A percentile compares a stretch with the other conserved stretches of the same genome.
These are phyloP conservation scores for Stegana nigrithorax DNA, from an alignment of 2,888 invertebrate species.

Conservation along the genomic window DNA sequence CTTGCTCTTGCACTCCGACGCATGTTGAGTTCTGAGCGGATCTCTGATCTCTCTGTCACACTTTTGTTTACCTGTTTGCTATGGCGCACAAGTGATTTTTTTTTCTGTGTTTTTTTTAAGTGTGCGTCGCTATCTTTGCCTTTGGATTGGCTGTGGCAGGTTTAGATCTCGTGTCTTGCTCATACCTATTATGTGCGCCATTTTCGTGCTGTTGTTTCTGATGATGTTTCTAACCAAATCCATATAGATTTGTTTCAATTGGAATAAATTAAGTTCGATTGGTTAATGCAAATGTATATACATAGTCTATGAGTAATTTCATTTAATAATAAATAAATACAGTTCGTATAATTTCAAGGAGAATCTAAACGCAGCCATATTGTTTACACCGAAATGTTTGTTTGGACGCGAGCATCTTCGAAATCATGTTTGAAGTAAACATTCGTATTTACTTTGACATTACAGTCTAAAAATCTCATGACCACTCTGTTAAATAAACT, in stretches of 20 bases:
- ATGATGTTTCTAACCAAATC: too few relatives aligned
- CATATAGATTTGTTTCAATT: too few relatives aligned
- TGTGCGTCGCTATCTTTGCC: neutral
- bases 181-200: neutral
- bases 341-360: neutral
- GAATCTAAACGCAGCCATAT: too few relatives aligned
- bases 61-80: constrained; percentile 27
- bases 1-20: constrained; percentile 5
- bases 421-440: too few relatives aligned
- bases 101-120: too few relatives aligned
- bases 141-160: neutral
- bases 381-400: too few relatives aligned
- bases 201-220: neutral
- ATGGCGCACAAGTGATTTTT: constrained; percentile 1
- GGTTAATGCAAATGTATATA: neutral
- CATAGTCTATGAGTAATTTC: neutral
- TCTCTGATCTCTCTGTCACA: constrained; percentile 12
- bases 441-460: too few relatives aligned
- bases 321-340: neutral
- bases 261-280: neutral
- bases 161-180: neutral
- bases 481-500: too few relatives aligned
- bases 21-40: constrained; percentile 23
- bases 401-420: too few relatives aligned
- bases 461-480: too few relatives aligned